Conservation (phyloP, 2,797 vertebrate genomes). For the Oophaga sylvatica region DNA sequence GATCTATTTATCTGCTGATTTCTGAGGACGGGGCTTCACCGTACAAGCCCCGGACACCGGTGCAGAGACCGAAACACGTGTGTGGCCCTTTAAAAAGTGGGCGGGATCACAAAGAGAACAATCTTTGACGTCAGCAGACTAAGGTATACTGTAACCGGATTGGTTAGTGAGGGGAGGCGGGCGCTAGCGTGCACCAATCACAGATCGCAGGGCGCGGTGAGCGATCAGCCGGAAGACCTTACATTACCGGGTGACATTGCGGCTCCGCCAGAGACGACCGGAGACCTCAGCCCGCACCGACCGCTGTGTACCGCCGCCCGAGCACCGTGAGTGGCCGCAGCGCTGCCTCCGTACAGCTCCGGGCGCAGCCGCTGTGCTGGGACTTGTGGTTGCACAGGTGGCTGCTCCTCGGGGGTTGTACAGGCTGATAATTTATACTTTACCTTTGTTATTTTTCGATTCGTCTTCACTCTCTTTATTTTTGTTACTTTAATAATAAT, state of each 20-base stretch:
- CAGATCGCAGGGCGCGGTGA: too few species aligned
- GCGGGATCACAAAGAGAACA: not conserved
- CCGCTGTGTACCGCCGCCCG: not conserved
- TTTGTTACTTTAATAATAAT: too few species aligned
- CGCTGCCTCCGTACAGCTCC: not conserved
- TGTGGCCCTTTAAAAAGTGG: not conserved
- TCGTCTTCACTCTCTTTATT: too few species aligned
- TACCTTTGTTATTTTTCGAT: too few species aligned
- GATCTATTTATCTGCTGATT: too few species aligned
- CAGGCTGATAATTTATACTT: too few species aligned
- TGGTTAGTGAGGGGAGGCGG: not conserved
- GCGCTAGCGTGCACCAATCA: not conserved
- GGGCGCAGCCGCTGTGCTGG: too few species aligned
- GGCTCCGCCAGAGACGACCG: not conserved
- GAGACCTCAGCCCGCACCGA: not conserved
- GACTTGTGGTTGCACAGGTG: not conserved
- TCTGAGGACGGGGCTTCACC: too few species aligned
- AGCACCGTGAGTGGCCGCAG: not conserved
- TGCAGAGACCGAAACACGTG: too few species aligned
- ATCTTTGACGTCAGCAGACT: not conserved
- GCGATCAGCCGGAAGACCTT: not conserved
- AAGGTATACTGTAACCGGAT: not conserved
- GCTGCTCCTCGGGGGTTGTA: not conserved
- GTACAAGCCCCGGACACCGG: too few species aligned
- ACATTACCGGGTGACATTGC: conserved; percentile 52